Evolutionary conservation across 2,888 invertebrate genomes (phyloP), one percentile per base, ranked within the genome.

Genomic region (Holacanthella duospinosa): DNA sequence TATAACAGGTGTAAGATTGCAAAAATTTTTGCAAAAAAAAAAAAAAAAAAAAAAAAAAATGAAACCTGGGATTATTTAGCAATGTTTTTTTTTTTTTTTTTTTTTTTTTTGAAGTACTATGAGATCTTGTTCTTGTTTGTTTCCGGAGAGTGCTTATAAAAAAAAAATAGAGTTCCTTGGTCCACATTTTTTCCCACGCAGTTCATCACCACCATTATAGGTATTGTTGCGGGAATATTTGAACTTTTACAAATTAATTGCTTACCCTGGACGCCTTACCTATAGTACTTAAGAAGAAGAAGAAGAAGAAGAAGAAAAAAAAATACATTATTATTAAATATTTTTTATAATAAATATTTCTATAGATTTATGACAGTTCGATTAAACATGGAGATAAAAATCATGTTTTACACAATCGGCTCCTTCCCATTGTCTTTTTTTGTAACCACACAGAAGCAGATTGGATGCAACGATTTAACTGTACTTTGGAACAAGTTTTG

Each of bases 141-240:
- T 36, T 36, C 36, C 36, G 36, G 36, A 36, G 36, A 36, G 36
- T 36, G 36, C 6, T 36, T 36, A 36, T 36, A 36, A 36, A 36
- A 36, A 36, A 16, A 9, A 36, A 36, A 36, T 9, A 36, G 16
- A 36, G 36, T 36, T 36, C 36, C 36, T 36, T 36, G 36, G 36
- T 36, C 36, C 36, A 36, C 36, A 36, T 36, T 53, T 53, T 53
- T 53, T 53, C 54, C 54, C 54, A 53, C 54, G 25, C 54, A 53
- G 54, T 53, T 53, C 54, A 53, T 53, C 54, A 53, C 9, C 54
- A 12, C 54, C 54, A 26, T 24, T 9, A 36, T 16, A 36, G n/a
- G n/a, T n/a, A n/a, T n/a, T n/a, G 36, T 36, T 36, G 36, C 9
- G 6, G 6, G 36, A 36, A 36, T 36, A 36, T 36, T 36, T 36